Evolutionary conservation across 2,113 vertebrate genomes (phyloP).

Genomic region (Cyrtonyx montezumae): DNA sequence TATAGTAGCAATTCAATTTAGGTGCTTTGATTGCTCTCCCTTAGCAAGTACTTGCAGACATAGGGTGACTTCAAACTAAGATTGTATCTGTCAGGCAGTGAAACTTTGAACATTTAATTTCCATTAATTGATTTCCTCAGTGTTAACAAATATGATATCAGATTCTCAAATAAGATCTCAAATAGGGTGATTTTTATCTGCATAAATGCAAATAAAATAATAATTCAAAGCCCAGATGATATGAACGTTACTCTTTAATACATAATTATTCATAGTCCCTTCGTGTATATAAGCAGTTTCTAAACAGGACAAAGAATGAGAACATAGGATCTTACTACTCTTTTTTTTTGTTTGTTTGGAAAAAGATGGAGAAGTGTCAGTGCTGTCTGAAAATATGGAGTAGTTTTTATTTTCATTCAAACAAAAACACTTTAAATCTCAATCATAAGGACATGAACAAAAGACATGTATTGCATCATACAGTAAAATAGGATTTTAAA

Average conservation of each 20-base stretch:
- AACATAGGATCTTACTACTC: neutral
- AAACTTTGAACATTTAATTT: constrained; percentile 93
- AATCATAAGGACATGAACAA: constrained; percentile 34
- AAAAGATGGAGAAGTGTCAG: neutral
- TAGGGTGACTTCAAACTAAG: constrained; percentile 84
- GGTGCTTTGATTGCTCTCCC: constrained; percentile 87
- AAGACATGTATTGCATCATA: constrained; percentile 47
- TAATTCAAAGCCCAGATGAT: constrained; percentile 75
- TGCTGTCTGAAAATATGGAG: constrained; percentile 18
- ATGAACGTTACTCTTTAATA: constrained; percentile 70
- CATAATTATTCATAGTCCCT: constrained; percentile 77
- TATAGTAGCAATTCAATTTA: constrained; percentile 95
- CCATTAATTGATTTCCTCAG: constrained; percentile 96
- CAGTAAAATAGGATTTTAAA: constrained; percentile 46
- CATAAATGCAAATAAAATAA: constrained; percentile 82
- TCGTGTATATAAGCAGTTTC: constrained; percentile 68
- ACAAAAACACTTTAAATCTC: constrained; percentile 38
- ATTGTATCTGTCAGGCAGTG: constrained; percentile 89
- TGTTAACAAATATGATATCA: constrained; percentile 92
- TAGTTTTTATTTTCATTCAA: constrained; percentile 39
- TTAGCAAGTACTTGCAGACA: constrained; percentile 88
- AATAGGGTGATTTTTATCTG: constrained; percentile 79
- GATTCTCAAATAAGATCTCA: constrained; percentile 82
- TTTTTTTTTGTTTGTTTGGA: neutral
- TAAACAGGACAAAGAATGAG: constrained; percentile 52